Conservation (phyloP, 2,888 invertebrate species). For the Drosophila melanocephala region DNA sequence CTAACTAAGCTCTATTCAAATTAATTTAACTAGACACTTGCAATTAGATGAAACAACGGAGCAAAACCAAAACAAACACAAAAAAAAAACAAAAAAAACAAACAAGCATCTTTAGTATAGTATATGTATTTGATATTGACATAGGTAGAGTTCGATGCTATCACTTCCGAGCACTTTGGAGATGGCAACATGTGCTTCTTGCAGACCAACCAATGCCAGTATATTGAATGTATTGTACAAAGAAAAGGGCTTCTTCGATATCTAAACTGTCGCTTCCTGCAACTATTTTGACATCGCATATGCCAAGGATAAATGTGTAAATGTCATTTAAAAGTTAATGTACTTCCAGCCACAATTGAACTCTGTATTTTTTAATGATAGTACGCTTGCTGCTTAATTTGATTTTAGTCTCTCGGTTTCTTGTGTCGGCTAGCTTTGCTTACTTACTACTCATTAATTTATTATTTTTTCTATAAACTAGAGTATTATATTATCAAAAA, state of each 20-base stretch:
- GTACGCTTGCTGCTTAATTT: constrained; percentile 54
- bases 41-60: constrained; percentile 59
- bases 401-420: constrained; percentile 34
- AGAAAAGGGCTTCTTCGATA: constrained; percentile 35
- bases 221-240: constrained; percentile 55
- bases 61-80: constrained; percentile 70
- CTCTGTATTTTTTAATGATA: constrained; percentile 65
- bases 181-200: constrained; percentile 26
- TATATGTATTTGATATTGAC: constrained; percentile 32
- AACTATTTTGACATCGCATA: constrained; percentile 44
- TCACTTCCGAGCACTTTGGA: constrained; percentile 19
- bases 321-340: constrained; percentile 44
- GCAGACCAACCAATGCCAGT: constrained; percentile 37
- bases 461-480: constrained; percentile 70
- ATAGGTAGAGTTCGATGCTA: constrained; percentile 33
- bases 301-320: constrained; percentile 30
- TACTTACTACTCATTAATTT: constrained; percentile 74
- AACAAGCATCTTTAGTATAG: constrained; percentile 50
- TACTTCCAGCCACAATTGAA: constrained; percentile 73
- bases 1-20: constrained; percentile 65
- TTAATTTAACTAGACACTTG: constrained; percentile 60
- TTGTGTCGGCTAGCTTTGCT: constrained; percentile 66
- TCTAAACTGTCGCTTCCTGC: constrained; percentile 40
- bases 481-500: constrained; percentile 67
- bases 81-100: not conserved